phyloP scores from a whole-genome alignment of 2,797 vertebrate species.

The Tragopan temminckii region DNA sequence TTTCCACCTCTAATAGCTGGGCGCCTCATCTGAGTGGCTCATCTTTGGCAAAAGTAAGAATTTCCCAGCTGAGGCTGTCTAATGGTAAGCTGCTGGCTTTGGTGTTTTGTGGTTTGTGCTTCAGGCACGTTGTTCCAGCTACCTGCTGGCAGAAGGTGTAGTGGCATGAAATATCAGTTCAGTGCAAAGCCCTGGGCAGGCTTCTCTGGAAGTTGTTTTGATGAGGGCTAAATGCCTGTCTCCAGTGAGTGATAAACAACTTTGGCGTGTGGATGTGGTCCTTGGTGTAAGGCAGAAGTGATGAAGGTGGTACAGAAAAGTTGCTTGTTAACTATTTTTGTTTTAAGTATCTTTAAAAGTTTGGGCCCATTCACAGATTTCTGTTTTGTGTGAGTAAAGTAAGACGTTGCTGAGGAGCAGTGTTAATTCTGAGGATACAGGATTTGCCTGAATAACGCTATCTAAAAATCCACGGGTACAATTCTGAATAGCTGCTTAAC shows the following conservation, averaged over 20 bases:
- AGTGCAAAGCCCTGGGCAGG: neutral
- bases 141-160: slow-evolving; percentile 2
- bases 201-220: slow-evolving; percentile 31
- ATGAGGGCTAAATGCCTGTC: neutral
- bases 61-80: neutral
- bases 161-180: slow-evolving; percentile 1
- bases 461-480: slow-evolving; percentile 26
- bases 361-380: neutral
- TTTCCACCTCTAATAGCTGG: neutral
- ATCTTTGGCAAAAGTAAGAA: neutral
- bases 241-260: neutral
- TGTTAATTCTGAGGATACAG: neutral
- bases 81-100: neutral
- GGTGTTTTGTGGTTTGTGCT: slow-evolving; percentile 2
- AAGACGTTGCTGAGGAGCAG: neutral
- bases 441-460: neutral
- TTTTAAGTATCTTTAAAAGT: neutral
- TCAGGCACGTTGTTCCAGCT: slow-evolving; percentile 17
- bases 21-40: neutral
- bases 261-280: neutral
- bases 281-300: neutral
- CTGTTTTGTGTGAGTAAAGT: neutral
- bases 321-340: neutral
- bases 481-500: neutral
- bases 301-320: neutral